Conservation (phyloP, 2,888 invertebrate genomes). For the Protonemura montana region DNA sequence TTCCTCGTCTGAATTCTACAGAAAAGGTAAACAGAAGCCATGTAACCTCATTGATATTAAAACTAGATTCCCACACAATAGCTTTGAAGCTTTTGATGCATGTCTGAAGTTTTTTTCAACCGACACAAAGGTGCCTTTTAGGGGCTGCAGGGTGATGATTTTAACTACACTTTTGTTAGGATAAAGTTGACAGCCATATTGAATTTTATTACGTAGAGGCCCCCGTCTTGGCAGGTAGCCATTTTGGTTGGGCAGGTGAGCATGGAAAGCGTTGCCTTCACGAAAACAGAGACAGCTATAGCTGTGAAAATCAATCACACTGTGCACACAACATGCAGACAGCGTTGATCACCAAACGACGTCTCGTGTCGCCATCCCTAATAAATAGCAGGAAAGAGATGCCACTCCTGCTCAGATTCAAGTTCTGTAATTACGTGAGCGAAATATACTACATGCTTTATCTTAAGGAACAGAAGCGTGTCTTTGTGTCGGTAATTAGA, state of each 20-base stretch:
- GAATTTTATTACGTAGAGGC: conserved; percentile 45
- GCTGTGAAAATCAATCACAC: conserved; percentile 8
- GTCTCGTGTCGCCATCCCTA: not conserved
- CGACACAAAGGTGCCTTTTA: not conserved
- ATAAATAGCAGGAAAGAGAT: not conserved
- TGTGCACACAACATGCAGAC: not conserved
- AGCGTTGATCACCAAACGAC: conserved; percentile 16
- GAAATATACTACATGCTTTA: not conserved
- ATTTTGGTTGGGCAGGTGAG: conserved; percentile 46
- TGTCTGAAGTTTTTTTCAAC: not conserved
- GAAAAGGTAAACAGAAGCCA: not conserved
- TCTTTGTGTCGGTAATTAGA: not conserved
- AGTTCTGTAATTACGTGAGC: not conserved
- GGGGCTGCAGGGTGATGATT: conserved; percentile 15
- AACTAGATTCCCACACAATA: not conserved
- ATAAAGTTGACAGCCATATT: conserved; percentile 44
- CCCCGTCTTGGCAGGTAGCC: conserved; percentile 46
- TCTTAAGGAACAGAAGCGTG: not conserved
- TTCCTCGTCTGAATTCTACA: not conserved
- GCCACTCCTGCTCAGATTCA: not conserved
- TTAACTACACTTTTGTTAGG: not conserved
- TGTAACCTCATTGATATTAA: not conserved
- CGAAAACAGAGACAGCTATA: not conserved
- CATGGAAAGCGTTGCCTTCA: not conserved
- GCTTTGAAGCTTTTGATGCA: not conserved